Base-by-base conservation (phyloP, 2,113 vertebrate species). In the Hyperoodon ampullatus region DNA sequence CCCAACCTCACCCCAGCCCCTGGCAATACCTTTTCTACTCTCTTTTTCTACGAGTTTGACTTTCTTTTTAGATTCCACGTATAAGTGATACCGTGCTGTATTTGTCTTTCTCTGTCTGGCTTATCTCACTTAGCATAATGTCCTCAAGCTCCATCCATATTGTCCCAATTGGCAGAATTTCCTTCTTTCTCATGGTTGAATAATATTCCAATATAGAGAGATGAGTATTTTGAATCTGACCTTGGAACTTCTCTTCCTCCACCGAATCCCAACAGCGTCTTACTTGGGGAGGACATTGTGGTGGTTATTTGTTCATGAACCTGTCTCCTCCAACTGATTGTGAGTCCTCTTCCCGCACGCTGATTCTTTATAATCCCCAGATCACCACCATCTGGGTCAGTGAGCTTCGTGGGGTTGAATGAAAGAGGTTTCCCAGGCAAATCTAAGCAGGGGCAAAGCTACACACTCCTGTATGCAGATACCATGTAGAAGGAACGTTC, bases 261-360 rank as follows among this genome's bases (percentile, higher is more conserved):
- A 10, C 13, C n/a, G 6, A 13, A 16, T 24, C 30, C 68, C 70
- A 15, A 19, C 2, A 21, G 5, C 30, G 1, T 50, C 47, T 35
- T 11, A 26, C 24, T 24, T 1, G 0, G 30, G 71, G 65, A 50
- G 74, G 44, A 33, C 3, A 2, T 28, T 9, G 2, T 3, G 42
- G 55, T 15, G 12, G 14, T 74, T 33, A 24, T 33, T 5, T 42
- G 5, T 47, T 55, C 9, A 8, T 1, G 8, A 61, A 7, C 24
- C 4, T 0, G 5, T 15, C 26, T 65, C 9, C 28, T 39, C 13
- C 6, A 8, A 14, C 33, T 0, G 24, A 53, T 39, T 13, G 4
- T 53, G 58, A 66, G 39, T 75, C 63, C 26, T 78, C 21, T 39
- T 42, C 6, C 10, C 35, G 16, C 23, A 35, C 3, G 0, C 58